Evolutionary conservation across 2,888 invertebrate species (phyloP).

Genomic region (Nomada flava): DNA sequence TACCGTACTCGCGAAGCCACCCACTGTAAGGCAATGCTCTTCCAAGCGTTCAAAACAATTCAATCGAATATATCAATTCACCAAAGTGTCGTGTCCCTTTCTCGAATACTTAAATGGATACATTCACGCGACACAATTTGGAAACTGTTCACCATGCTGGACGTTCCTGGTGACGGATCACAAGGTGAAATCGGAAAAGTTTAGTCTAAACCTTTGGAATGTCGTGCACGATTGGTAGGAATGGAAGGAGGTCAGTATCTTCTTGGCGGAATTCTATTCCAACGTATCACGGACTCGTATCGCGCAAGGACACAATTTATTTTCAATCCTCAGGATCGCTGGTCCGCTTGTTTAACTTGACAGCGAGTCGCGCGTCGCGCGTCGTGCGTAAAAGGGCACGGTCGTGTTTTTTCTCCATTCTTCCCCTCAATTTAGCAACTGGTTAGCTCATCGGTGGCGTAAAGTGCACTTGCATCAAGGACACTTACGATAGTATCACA

Average conservation of each 20-base stretch:
- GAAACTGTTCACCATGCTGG: slow-evolving; percentile 19
- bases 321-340: slow-evolving; percentile 23
- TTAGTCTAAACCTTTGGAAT: slow-evolving; percentile 15
- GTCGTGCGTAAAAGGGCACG: slow-evolving; percentile 24
- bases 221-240: neutral
- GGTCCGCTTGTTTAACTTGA: neutral
- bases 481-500: slow-evolving; percentile 3
- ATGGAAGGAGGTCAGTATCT: slow-evolving; percentile 46
- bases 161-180: slow-evolving; percentile 33
- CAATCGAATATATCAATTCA: neutral
- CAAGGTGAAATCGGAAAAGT: slow-evolving; percentile 33
- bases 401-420: neutral
- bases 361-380: neutral
- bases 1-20: too few relatives aligned
- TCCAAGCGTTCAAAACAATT: neutral
- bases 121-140: slow-evolving; percentile 6
- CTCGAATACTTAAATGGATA: too few relatives aligned
- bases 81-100: too few relatives aligned
- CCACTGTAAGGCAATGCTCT: too few relatives aligned
- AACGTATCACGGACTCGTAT: slow-evolving; percentile 25
- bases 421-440: slow-evolving; percentile 3
- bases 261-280: slow-evolving; percentile 48
- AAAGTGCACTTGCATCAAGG: slow-evolving; percentile 15
- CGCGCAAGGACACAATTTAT: slow-evolving; percentile 54
- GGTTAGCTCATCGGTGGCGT: neutral